Conservation (phyloP, 2,113 vertebrate genomes). For the Turnix velox region DNA sequence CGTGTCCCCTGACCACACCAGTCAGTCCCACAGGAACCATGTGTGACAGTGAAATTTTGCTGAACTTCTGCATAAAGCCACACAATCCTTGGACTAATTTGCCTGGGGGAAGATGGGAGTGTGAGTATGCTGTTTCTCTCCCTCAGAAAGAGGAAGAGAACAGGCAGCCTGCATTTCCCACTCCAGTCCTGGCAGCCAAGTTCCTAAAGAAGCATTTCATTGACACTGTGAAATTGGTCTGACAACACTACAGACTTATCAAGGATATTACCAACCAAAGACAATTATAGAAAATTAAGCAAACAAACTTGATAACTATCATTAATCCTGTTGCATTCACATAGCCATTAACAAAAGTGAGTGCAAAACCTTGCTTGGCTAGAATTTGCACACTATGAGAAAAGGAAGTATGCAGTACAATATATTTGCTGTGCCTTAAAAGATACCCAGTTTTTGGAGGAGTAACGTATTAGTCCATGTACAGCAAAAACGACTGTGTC, state of each 20-base stretch:
- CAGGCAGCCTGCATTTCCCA: neutral
- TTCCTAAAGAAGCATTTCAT: neutral
- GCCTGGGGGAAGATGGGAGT: accelerated
- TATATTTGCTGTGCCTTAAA: neutral
- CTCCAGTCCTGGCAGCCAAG: neutral
- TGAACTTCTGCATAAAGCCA: neutral
- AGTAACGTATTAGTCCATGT: neutral
- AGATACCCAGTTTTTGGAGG: neutral
- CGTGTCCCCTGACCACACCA: neutral
- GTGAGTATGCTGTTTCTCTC: neutral
- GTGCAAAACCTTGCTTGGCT: neutral
- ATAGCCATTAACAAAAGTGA: neutral
- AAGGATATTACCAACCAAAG: neutral
- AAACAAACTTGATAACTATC: neutral
- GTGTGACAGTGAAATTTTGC: neutral
- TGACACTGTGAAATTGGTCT: neutral
- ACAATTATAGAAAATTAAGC: neutral
- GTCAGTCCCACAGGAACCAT: neutral
- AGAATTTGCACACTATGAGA: neutral
- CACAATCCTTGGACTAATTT: neutral
- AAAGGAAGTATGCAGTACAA: neutral
- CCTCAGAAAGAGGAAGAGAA: neutral
- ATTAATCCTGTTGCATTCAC: neutral
- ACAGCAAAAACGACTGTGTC: neutral
- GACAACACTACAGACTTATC: neutral